A percentile compares a stretch with the other conserved stretches of the same genome.
Evolutionary conservation across 2,797 vertebrate genomes (phyloP).

Genomic region (Acipenser oxyrinchus): DNA sequence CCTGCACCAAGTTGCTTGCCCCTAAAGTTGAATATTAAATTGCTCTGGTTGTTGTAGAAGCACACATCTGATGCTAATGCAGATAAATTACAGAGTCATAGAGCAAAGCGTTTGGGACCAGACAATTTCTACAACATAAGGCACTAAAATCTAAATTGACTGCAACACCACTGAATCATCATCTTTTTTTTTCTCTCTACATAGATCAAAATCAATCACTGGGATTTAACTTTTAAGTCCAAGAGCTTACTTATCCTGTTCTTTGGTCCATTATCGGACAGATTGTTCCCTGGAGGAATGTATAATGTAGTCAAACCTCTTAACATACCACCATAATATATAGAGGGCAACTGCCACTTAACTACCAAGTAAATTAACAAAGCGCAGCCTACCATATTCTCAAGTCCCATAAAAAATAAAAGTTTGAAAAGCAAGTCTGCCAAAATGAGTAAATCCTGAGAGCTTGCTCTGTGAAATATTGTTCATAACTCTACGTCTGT

Average conservation of each 20-base stretch:
- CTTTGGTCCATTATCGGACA: constrained; percentile 30
- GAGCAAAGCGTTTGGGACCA: constrained; percentile 57
- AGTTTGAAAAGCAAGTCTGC: too few relatives aligned
- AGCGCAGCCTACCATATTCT: background rate
- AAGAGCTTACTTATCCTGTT: constrained; percentile 28
- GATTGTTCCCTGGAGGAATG: constrained; percentile 36
- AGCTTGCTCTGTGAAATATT: too few relatives aligned
- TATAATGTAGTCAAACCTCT: background rate
- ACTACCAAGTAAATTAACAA: constrained; percentile 13
- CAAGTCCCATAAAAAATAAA: background rate
- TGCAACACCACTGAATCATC: constrained; percentile 27
- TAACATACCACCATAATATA: constrained; percentile 19
- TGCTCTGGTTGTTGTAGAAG: constrained; percentile 54
- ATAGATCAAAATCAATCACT: constrained; percentile 49
- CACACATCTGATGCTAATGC: constrained; percentile 59
- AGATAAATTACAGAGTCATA: constrained; percentile 55
- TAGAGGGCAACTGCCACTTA: constrained; percentile 28
- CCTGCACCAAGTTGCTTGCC: constrained; percentile 56
- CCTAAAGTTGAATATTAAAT: constrained; percentile 59
- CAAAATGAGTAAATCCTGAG: too few relatives aligned
- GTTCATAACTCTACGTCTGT: too few relatives aligned
- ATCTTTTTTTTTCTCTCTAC: constrained; percentile 22
- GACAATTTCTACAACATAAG: constrained; percentile 62
- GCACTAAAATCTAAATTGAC: constrained; percentile 54
- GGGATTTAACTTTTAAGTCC: constrained; percentile 43